Percentiles rank a stretch among this genome's conserved stretches.
phyloP scores from a whole-genome alignment of 2,797 vertebrate genomes.

The Nothura maculosa region DNA sequence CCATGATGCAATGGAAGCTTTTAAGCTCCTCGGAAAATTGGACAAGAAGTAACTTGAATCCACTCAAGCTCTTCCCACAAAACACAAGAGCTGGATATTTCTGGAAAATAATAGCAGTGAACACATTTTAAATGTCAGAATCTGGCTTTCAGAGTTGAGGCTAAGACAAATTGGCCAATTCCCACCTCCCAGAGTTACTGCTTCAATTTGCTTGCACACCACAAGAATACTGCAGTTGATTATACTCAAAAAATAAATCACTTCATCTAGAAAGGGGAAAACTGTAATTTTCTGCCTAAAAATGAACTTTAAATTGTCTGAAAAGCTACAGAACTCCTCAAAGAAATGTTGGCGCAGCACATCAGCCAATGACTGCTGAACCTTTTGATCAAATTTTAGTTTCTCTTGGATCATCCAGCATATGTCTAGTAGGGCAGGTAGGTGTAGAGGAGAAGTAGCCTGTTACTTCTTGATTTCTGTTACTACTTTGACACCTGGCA shows the following conservation, averaged over 20 bases:
- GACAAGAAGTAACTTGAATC: neutral
- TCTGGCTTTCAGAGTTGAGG: slow-evolving; percentile 30
- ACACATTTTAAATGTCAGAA: slow-evolving; percentile 8
- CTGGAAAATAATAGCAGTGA: slow-evolving; percentile 56
- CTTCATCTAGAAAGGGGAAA: slow-evolving; percentile 43
- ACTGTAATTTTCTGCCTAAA: slow-evolving; percentile 32
- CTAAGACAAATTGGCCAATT: slow-evolving; percentile 59
- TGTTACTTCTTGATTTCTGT: neutral
- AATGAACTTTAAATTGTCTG: slow-evolving; percentile 12
- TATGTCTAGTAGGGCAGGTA: neutral
- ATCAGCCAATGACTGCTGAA: slow-evolving; percentile 13
- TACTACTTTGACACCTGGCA: neutral
- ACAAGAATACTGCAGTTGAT: slow-evolving; percentile 40
- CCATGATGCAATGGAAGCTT: slow-evolving; percentile 61
- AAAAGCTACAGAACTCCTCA: slow-evolving; percentile 32
- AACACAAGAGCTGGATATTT: slow-evolving; percentile 60
- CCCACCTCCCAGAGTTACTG: slow-evolving; percentile 60
- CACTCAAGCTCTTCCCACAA: slow-evolving; percentile 56
- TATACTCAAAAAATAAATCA: slow-evolving; percentile 61
- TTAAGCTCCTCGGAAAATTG: slow-evolving; percentile 48
- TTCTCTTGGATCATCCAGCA: slow-evolving; percentile 25
- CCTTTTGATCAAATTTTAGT: slow-evolving; percentile 3
- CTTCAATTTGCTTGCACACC: slow-evolving; percentile 26
- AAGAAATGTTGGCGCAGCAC: neutral
- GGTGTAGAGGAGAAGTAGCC: slow-evolving; percentile 36